A percentile compares a stretch with the other conserved stretches of the same genome.
Evolutionary conservation across 2,113 vertebrate genomes (phyloP).

Genomic region (Podocnemis expansa): DNA sequence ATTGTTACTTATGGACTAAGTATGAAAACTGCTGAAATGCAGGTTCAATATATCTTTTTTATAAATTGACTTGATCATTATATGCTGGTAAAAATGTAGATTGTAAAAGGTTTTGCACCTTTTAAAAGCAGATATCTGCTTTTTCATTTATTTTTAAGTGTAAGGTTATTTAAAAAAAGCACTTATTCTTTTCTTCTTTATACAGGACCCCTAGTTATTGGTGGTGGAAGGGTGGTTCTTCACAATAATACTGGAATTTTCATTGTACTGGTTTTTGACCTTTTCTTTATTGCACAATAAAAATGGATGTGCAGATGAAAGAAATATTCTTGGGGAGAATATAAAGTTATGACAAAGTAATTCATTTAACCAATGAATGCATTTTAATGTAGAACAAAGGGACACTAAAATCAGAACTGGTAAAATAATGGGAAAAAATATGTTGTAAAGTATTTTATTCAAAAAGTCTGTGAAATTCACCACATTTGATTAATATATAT

Average conservation of each 20-base stretch:
- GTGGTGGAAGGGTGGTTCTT: background rate
- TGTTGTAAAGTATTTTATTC: background rate
- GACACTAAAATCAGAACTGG: background rate
- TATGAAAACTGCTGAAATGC: background rate
- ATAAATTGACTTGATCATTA: background rate
- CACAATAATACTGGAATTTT: background rate
- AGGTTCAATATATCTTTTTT: background rate
- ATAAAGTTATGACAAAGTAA: background rate
- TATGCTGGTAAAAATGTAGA: background rate
- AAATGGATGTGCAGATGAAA: background rate
- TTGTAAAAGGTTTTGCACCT: slow-evolving; percentile 17
- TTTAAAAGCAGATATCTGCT: slow-evolving; percentile 14
- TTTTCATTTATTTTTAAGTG: slow-evolving; percentile 10
- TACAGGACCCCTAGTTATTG: background rate
- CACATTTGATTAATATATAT: background rate
- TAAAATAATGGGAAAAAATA: background rate
- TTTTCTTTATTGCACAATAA: slow-evolving; percentile 41
- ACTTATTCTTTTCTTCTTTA: background rate
- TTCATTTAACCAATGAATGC: background rate
- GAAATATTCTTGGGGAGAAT: background rate
- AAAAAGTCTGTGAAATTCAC: background rate
- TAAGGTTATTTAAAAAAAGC: background rate
- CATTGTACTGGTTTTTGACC: slow-evolving; percentile 8
- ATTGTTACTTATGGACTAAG: background rate
- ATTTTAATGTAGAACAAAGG: background rate